phyloP scores from a whole-genome alignment of 2,888 invertebrate species.

The Capitulum mitella region DNA sequence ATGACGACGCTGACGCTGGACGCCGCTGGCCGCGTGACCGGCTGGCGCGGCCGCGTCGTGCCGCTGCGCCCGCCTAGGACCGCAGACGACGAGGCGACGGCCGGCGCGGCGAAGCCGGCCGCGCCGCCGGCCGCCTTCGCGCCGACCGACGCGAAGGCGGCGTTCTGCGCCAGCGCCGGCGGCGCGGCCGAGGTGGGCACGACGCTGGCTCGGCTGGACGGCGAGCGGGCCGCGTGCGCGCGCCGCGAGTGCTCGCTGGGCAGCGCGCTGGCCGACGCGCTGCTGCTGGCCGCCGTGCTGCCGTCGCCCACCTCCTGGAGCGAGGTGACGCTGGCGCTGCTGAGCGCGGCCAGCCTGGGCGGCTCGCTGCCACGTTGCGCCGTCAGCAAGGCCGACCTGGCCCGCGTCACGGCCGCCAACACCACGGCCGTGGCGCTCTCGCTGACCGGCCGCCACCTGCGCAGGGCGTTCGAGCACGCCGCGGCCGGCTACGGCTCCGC shows the following conservation, averaged over 20 bases:
- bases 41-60: slow-evolving; percentile 8
- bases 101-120: background rate
- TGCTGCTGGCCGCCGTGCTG: background rate
- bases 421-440: background rate
- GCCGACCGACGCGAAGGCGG: background rate
- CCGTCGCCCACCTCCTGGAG: background rate
- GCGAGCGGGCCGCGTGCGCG: background rate
- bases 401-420: background rate
- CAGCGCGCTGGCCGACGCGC: slow-evolving; percentile 7
- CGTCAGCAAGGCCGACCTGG: slow-evolving; percentile 13
- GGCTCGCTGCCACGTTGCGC: background rate
- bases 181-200: background rate
- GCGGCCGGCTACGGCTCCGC: background rate
- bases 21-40: background rate
- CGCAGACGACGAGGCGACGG: too few relatives aligned
- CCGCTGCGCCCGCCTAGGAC: background rate
- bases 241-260: background rate
- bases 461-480: background rate
- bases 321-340: background rate
- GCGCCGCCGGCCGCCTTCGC: background rate
- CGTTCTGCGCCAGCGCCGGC: background rate
- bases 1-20: background rate
- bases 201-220: background rate
- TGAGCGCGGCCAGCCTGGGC: background rate
- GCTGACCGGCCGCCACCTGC: background rate